A percentile compares a stretch with the other conserved stretches of the same genome.
Evolutionary conservation across 2,888 invertebrate genomes (phyloP).

Genomic region (Holacanthella duospinosa): DNA sequence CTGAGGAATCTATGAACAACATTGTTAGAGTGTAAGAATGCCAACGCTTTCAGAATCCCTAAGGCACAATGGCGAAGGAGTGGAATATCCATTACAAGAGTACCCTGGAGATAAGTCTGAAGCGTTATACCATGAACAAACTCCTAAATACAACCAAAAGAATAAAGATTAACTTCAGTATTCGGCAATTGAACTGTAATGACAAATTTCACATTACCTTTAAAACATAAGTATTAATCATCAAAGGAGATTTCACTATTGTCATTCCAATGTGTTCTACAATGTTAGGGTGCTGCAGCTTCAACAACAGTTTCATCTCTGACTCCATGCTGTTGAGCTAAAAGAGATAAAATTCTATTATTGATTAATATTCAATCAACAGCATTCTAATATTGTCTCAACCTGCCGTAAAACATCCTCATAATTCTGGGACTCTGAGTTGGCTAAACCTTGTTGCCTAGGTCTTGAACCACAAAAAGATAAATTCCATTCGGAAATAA

Average conservation of each 20-base stretch:
- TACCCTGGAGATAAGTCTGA: slow-evolving; percentile 47
- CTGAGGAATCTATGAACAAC: slow-evolving; percentile 74
- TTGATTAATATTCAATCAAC: not conserved
- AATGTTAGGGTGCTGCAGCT: slow-evolving; percentile 60
- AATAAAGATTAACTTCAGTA: no score
- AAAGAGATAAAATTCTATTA: not conserved
- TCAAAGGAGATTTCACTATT: slow-evolving; percentile 51
- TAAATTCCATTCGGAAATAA: slow-evolving; percentile 62
- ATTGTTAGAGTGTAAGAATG: slow-evolving; percentile 67
- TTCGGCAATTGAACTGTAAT: no score
- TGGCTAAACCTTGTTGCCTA: not conserved
- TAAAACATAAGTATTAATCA: slow-evolving; percentile 55
- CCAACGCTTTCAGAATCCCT: slow-evolving; percentile 62
- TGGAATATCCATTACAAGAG: slow-evolving; percentile 47
- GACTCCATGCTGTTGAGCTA: slow-evolving; percentile 53
- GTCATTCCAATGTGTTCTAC: slow-evolving; percentile 66
- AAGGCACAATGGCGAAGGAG: slow-evolving; percentile 56
- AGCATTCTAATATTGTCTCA: no score
- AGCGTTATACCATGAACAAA: slow-evolving; percentile 43
- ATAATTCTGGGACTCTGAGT: not conserved
- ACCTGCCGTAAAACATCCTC: slow-evolving; percentile 29
- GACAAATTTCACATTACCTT: slow-evolving; percentile 51
- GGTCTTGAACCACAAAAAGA: slow-evolving; percentile 20
- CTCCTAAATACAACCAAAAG: no score
- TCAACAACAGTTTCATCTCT: slow-evolving; percentile 60